Conservation (phyloP, 2,888 invertebrate genomes). For the Dynastes maya region DNA sequence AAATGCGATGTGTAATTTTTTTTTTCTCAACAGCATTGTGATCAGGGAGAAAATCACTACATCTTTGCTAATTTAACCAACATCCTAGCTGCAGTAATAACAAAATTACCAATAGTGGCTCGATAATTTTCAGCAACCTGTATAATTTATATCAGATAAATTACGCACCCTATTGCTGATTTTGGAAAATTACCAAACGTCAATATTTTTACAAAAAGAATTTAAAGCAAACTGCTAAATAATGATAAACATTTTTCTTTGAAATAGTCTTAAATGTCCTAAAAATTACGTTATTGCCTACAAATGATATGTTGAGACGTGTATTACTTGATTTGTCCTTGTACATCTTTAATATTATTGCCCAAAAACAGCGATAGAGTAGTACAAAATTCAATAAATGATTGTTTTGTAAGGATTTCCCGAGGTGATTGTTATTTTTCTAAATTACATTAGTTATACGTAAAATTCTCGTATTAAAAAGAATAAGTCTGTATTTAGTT, state of each 20-base stretch:
- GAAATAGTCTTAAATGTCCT: constrained; percentile 19
- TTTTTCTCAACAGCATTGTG: too few relatives aligned
- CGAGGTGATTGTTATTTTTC: constrained; percentile 37
- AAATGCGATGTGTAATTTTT: too few relatives aligned
- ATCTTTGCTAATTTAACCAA: too few relatives aligned
- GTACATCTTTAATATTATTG: constrained; percentile 2
- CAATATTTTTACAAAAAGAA: neutral
- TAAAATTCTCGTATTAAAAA: neutral
- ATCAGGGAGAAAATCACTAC: too few relatives aligned
- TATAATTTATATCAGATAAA: constrained; percentile 24
- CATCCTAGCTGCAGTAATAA: too few relatives aligned
- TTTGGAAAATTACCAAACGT: neutral
- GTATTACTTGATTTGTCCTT: constrained; percentile 21
- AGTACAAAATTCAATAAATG: constrained; percentile 36
- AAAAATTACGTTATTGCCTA: constrained; percentile 42
- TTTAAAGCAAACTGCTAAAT: neutral
- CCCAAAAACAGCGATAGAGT: constrained; percentile 11
- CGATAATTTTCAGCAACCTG: too few relatives aligned
- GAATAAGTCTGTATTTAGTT: neutral
- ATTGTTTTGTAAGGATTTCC: constrained; percentile 38
- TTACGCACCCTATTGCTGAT: constrained; percentile 14
- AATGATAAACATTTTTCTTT: neutral
- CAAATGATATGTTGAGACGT: constrained; percentile 39
- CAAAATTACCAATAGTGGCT: too few relatives aligned
- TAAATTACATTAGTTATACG: constrained; percentile 22